These are phyloP conservation scores for Rattus rattus DNA, from an alignment of 2,113 vertebrate species.

Conservation along the genomic window DNA sequence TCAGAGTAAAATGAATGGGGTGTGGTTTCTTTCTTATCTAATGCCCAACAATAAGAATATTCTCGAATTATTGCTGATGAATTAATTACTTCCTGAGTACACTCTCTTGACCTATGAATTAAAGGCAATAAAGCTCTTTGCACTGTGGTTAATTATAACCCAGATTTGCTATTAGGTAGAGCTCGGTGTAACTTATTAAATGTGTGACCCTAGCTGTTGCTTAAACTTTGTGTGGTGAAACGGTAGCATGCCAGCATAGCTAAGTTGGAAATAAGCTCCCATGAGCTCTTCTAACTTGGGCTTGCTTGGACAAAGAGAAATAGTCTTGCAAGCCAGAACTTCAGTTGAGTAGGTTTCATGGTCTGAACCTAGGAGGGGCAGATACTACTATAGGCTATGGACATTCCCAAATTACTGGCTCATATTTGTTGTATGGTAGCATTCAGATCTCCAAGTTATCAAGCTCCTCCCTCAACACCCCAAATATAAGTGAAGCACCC, in stretches of 20 bases:
- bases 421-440: not conserved
- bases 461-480: not conserved
- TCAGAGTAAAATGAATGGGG: not conserved
- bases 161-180: not conserved
- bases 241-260: not conserved
- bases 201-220: not conserved
- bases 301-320: not conserved
- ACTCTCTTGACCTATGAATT: not conserved
- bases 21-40: not conserved
- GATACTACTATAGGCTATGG: too few relatives aligned
- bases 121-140: not conserved
- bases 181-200: not conserved
- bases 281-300: not conserved
- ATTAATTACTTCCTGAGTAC: not conserved
- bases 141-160: not conserved
- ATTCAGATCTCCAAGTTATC: not conserved
- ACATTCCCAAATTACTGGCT: not conserved
- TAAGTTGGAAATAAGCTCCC: not conserved
- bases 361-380: not conserved
- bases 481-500: not conserved
- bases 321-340: not conserved
- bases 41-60: not conserved
- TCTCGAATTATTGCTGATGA: not conserved
- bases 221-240: not conserved
- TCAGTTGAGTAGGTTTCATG: not conserved